Base-by-base conservation (phyloP, 2,113 vertebrate genomes). In the Ptilonorhynchus violaceus region DNA sequence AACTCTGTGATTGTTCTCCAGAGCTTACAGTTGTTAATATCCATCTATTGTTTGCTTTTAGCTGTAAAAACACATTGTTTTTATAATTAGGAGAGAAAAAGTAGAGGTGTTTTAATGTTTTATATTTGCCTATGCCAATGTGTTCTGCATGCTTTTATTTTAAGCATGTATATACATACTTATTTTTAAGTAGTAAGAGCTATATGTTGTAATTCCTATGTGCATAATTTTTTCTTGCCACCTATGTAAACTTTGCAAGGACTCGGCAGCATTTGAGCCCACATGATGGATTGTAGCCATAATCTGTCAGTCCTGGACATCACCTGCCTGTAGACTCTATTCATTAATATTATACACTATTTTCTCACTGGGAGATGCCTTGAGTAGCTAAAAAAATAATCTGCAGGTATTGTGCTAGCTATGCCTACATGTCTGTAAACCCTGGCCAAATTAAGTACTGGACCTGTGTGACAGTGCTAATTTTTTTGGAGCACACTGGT, bases 11-110 rank as follows among this genome's bases (percentile, higher is more conserved):
- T 41, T 82, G 73, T 35, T 84, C 90, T 92, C 74, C 39, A 79
- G 50, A 94, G 90, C 53, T 92, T 58, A 64, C 33, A 90, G 92
- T 74, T 94, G 95, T 76, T 95, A 88, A 59, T 94, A 82, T 85
- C 47, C 53, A 72, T 95, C 50, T 60, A 62, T 80, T 89, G 74
- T 83, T 94, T 62, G 41, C 66, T 82, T 22, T 58, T 94, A 94
- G 49, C 49, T 92, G 63, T 95, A 92, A 92, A 94, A 94, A 76
- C 30, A 47, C 39, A 35, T 24, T 72, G 33, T 39, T 89, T 93
- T 70, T 68, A 12, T 63, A 72, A 74, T 50, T 53, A 33, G 24
- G 9, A 11, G 31, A 17, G 28, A 42, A 60, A 46, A 31, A 13
- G 16, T 75, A 49, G 10, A 66, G 17, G 15, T 50, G 9, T 52